Evolutionary conservation across 2,888 invertebrate species (phyloP).

Genomic region (Uropetala carovei): DNA sequence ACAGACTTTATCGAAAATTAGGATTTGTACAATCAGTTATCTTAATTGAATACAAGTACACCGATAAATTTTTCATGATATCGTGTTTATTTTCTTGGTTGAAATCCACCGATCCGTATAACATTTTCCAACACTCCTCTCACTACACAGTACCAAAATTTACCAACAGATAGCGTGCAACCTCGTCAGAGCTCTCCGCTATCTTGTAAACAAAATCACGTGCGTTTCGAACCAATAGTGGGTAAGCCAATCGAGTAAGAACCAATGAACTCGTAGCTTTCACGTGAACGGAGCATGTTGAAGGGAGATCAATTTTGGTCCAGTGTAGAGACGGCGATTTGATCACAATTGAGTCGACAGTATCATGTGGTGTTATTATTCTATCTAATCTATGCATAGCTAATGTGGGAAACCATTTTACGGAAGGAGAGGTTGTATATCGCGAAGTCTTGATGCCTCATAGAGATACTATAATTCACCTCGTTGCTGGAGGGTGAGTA

Average conservation of each 20-base stretch:
- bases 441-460: conserved; percentile 71
- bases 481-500: conserved; percentile 96
- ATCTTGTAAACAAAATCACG: conserved; percentile 69
- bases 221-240: conserved; percentile 65
- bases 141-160: background rate
- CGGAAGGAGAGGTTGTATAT: background rate
- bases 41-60: background rate
- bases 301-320: conserved; percentile 58
- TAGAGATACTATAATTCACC: conserved; percentile 91
- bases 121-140: background rate
- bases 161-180: conserved; percentile 56
- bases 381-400: background rate
- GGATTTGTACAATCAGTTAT: background rate
- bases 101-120: background rate
- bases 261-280: conserved; percentile 61
- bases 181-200: conserved; percentile 28
- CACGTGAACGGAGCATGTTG: conserved; percentile 62
- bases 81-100: background rate
- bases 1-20: background rate
- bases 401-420: conserved; percentile 29
- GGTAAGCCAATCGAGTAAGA: conserved; percentile 50
- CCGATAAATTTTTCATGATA: background rate
- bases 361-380: conserved; percentile 45
- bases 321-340: conserved; percentile 42
- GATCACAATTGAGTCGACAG: conserved; percentile 49